These are phyloP conservation scores for Patiria miniata DNA, from an alignment of 35 echinoderm and acorn worm species.

Conservation along the genomic window DNA sequence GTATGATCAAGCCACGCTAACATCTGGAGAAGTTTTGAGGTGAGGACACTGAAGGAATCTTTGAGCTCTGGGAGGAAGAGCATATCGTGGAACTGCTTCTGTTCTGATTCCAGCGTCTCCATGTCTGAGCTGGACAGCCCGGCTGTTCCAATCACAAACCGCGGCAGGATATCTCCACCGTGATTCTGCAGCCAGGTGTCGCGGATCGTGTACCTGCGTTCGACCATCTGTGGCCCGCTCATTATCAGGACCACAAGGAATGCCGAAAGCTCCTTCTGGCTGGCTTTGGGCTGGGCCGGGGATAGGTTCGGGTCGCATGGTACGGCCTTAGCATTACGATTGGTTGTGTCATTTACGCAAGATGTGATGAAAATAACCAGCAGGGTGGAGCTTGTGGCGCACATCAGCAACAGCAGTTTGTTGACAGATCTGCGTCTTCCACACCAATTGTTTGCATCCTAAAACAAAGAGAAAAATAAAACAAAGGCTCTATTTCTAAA, in stretches of 20 bases:
- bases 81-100: slow-evolving; percentile 61
- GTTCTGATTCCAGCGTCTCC: slow-evolving; percentile 56
- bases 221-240: slow-evolving; percentile 71
- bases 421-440: background rate
- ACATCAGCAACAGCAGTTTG: background rate
- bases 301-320: background rate
- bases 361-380: background rate
- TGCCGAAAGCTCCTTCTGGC: slow-evolving; percentile 59
- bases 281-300: background rate
- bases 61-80: slow-evolving; percentile 61
- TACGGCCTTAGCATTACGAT: background rate
- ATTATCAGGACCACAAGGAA: slow-evolving; percentile 80
- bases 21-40: slow-evolving; percentile 77
- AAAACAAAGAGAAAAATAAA: background rate
- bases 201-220: slow-evolving; percentile 68
- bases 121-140: slow-evolving; percentile 52
- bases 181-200: slow-evolving; percentile 82
- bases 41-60: slow-evolving; percentile 64
- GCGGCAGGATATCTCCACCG: slow-evolving; percentile 49
- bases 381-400: background rate
- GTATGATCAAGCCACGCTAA: slow-evolving; percentile 80
- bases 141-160: slow-evolving; percentile 83
- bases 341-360: slow-evolving; percentile 5
- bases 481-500: background rate
- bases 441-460: background rate